phyloP scores from a whole-genome alignment of 2,888 invertebrate species.

The Chrysolina haemoptera region DNA sequence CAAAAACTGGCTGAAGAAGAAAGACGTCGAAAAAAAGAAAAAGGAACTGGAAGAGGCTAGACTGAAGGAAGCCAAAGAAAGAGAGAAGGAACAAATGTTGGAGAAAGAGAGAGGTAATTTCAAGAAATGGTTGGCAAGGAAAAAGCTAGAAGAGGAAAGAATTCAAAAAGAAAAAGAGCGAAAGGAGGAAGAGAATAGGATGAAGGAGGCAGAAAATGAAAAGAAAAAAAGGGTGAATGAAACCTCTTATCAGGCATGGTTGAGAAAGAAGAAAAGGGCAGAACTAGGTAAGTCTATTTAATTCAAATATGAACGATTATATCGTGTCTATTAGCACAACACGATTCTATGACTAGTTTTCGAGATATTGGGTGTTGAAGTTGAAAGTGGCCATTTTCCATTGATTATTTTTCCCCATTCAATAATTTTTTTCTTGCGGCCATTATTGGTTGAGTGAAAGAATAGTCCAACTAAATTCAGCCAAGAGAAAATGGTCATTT shows the following conservation, averaged over 20 bases:
- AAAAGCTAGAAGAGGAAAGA: slow-evolving; percentile 63
- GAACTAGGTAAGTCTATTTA: slow-evolving; percentile 71
- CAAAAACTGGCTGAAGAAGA: slow-evolving; percentile 70
- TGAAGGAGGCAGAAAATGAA: slow-evolving; percentile 62
- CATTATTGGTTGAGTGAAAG: too few relatives aligned
- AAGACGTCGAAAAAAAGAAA: slow-evolving; percentile 61
- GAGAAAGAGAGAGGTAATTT: slow-evolving; percentile 69
- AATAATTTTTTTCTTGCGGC: too few relatives aligned
- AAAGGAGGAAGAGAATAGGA: slow-evolving; percentile 62
- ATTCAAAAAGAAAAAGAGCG: slow-evolving; percentile 68
- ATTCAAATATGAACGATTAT: background rate
- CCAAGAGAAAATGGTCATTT: too few relatives aligned
- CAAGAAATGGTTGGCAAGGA: slow-evolving; percentile 71
- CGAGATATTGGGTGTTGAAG: too few relatives aligned
- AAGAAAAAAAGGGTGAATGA: slow-evolving; percentile 63
- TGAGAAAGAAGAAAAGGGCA: slow-evolving; percentile 74
- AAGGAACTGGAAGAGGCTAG: slow-evolving; percentile 58
- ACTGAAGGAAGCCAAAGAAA: slow-evolving; percentile 62
- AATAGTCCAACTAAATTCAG: too few relatives aligned
- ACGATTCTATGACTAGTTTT: too few relatives aligned
- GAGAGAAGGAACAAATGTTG: slow-evolving; percentile 64
- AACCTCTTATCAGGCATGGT: slow-evolving; percentile 70
- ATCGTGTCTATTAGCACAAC: background rate
- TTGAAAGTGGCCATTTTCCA: too few relatives aligned
- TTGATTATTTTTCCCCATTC: too few relatives aligned